Conservation (phyloP, 2,797 vertebrate genomes). For the Alauda arvensis region DNA sequence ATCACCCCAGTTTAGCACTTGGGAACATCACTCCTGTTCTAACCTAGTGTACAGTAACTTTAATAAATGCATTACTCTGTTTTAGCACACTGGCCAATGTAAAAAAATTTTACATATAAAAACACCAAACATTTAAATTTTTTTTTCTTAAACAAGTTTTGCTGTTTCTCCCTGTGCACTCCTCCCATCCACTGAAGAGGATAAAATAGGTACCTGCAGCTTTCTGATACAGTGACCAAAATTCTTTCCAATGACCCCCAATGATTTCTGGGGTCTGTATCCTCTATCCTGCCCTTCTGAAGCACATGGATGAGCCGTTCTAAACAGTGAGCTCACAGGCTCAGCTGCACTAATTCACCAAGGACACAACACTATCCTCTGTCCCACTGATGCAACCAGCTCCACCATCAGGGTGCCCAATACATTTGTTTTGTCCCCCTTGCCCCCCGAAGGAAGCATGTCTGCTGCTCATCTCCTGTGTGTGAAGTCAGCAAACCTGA, state of each 20-base stretch:
- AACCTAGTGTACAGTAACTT: fast-evolving
- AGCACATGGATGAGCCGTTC: background rate
- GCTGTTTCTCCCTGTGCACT: background rate
- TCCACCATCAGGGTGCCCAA: background rate
- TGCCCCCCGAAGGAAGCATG: background rate
- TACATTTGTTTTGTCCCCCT: background rate
- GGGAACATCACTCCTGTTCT: background rate
- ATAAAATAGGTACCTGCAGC: background rate
- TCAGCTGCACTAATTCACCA: background rate
- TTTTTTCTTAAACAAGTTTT: background rate
- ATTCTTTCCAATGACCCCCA: background rate
- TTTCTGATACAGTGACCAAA: background rate
- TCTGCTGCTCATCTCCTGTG: background rate
- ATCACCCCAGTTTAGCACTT: background rate
- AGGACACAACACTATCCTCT: background rate
- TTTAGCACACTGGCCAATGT: background rate
- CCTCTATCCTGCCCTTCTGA: background rate
- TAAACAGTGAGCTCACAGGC: background rate
- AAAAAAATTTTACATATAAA: background rate
- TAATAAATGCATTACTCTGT: background rate
- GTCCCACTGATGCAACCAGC: background rate
- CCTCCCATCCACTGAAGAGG: background rate
- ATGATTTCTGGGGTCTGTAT: background rate
- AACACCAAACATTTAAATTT: background rate
- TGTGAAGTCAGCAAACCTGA: background rate